Base-by-base conservation (phyloP, 2,113 vertebrate genomes). In the Alaudala cheleensis region DNA sequence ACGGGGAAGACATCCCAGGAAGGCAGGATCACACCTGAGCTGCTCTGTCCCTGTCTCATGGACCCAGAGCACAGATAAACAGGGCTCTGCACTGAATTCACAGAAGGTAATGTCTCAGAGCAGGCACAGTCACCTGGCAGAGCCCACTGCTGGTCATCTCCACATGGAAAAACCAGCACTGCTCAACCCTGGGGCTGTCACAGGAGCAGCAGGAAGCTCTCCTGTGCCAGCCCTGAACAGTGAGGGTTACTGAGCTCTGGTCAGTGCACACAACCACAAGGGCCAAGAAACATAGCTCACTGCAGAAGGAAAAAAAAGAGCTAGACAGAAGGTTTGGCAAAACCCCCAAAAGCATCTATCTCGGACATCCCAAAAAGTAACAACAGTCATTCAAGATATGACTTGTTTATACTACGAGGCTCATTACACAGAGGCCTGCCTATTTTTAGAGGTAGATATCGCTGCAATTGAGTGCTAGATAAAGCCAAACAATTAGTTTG, bases 401-500 rank as follows among this genome's bases (percentile, higher is more conserved):
- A 42, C 72, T 90, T 34, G 86, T 94, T 96, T 94, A 95, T 14
- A 81, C 73, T 81, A 94, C 0, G 0, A 90, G 72, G 25, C 60
- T 95, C 85, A 88, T 94, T 93, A 94, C 82, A 78, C 31, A 53
- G 44, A 86, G 56, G 56, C 60, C 80, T 60, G 72, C 17, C 94
- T 96, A 93, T 95, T 95, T 96, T 88, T 86, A 94, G 92, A 81
- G 85, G 69, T 34, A 81, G 76, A 78, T 84, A 95, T 29, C 40
- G 0, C 85, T 69, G 81, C 85, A 78, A n/a, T 2, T 50, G 60
- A 93, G 94, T 78, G 88, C 69, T 90, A 92, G 51, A 96, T 88
- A 88, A 92, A 95, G 34, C 84, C 70, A 96, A 97, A 95, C 86
- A 95, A 81, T 94, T 95, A 77, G 88, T 94, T 86, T 84, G 69